Conservation (phyloP, 2,888 invertebrate genomes). For the Agriopis aurantiaria region DNA sequence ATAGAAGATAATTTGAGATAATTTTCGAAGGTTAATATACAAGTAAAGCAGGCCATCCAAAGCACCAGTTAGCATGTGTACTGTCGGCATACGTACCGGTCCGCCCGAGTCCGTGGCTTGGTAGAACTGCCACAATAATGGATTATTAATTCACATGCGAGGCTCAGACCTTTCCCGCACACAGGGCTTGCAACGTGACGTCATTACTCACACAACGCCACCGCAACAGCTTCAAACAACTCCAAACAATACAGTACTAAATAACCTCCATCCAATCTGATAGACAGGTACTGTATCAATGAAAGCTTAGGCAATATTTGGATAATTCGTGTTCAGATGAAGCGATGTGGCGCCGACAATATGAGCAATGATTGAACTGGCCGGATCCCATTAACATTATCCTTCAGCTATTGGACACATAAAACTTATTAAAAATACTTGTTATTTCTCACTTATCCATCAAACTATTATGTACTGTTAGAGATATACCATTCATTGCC, state of each 20-base stretch:
- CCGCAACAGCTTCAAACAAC: constrained; percentile 2
- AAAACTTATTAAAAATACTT: too few species aligned
- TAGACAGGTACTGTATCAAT: neutral
- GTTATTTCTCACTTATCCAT: neutral
- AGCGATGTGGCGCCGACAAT: neutral
- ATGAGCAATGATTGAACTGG: constrained; percentile 1
- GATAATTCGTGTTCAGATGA: neutral
- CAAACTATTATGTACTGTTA: neutral
- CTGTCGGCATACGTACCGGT: constrained; percentile 77
- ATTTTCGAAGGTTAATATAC: constrained; percentile 11
- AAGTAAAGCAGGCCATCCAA: constrained; percentile 25
- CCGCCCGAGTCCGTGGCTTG: constrained; percentile 82
- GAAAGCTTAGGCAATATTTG: neutral
- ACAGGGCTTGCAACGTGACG: constrained; percentile 45
- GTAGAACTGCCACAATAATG: constrained; percentile 85
- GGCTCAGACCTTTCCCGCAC: constrained; percentile 52
- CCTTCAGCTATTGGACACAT: neutral
- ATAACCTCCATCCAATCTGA: neutral
- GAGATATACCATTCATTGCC: neutral
- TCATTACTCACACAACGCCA: constrained; percentile 13
- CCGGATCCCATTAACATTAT: constrained; percentile 16
- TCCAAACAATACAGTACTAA: neutral
- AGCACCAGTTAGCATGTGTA: constrained; percentile 46
- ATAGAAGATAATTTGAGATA: neutral
- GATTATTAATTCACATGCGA: constrained; percentile 77